Conservation (phyloP, 1,140 invertebrate species). For the Batillaria attramentaria region DNA sequence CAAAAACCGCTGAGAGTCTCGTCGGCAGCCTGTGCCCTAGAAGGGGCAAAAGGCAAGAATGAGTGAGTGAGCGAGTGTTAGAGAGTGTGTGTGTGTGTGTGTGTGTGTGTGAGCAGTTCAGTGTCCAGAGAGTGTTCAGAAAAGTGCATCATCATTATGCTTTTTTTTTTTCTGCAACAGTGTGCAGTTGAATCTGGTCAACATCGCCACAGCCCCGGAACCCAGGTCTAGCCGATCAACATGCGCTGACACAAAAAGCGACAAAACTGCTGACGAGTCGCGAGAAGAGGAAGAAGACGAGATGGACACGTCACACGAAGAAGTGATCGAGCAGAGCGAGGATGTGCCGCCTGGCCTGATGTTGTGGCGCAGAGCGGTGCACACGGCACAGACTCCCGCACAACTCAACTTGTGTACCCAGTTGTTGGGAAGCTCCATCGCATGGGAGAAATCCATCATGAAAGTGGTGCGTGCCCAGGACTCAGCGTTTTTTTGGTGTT, state of each 20-base stretch:
- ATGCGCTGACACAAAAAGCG: background rate
- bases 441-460: slow-evolving; percentile 99
- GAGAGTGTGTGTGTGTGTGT: too few species aligned
- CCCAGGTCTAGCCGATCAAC: too few species aligned
- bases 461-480: slow-evolving; percentile 94
- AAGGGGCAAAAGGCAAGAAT: too few species aligned
- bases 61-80: too few species aligned
- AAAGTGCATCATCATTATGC: too few species aligned
- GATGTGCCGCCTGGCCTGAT: slow-evolving; percentile 76
- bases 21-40: too few species aligned
- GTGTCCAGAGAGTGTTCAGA: too few species aligned
- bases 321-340: slow-evolving; percentile 55
- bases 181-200: slow-evolving; percentile 59
- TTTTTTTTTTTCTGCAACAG: slow-evolving; percentile 48
- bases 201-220: slow-evolving; percentile 40
- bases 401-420: slow-evolving; percentile 93
- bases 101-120: too few species aligned
- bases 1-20: too few species aligned
- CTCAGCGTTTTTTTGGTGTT: too few species aligned
- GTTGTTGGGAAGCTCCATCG: slow-evolving; percentile 91
- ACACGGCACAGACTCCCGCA: slow-evolving; percentile 85
- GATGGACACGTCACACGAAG: slow-evolving; percentile 20
- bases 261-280: slow-evolving; percentile 34
- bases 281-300: slow-evolving; percentile 34
- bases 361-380: slow-evolving; percentile 91